Base-by-base conservation (phyloP, 2,797 vertebrate genomes). In the Carduelis carduelis region DNA sequence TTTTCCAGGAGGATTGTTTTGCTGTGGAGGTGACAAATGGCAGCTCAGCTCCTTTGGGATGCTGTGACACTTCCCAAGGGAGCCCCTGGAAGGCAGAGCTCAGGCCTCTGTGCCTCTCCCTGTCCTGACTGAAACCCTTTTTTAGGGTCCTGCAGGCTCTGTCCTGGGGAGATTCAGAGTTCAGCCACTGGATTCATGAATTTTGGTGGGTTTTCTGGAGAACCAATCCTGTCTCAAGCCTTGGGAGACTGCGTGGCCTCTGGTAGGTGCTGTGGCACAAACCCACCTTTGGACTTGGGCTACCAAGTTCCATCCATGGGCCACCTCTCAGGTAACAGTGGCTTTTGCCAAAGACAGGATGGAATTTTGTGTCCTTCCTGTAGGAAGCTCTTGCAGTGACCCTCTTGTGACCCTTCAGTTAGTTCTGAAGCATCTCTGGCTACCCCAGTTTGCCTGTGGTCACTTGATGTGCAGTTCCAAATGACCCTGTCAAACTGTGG, bases 21-120 rank as follows among this genome's bases (percentile, higher is more conserved):
- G 85, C 35, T 56, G 4, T 21, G 79, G 18, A 44, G 78, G 37
- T 79, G 66, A 78, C 28, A 61, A 59, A n/a, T 34, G 20, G 30
- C 77, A 86, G 43, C 55, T 86, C 64, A 37, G 50, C 60, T 50
- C 56, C 76, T 76, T 69, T 46, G 60, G 50, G 72, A 66, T 70
- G 81, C 56, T 63, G 59, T 64, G 55, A 39, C 50, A 7, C 18
- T 44, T 71, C 28, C 27, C 0, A 0, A 44, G 53, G 5, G 61
- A 90, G 70, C 6, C 0, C 14, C 8, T 12, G 6, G 27, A 75
- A 41, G 46, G 35, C 56, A 66, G 77, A 72, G n/a, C 56, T 77
- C 46, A 30, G n/a, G 11, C 15, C 28, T 53, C 24, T 0, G 0
- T 22, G 21, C n/a, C 35, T 63, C n/a, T 86, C n/a, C 50, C 24